A percentile compares a stretch with the other conserved stretches of the same genome.
Evolutionary conservation across 1,140 invertebrate species (phyloP).

Genomic region (Lethocerus indicus): DNA sequence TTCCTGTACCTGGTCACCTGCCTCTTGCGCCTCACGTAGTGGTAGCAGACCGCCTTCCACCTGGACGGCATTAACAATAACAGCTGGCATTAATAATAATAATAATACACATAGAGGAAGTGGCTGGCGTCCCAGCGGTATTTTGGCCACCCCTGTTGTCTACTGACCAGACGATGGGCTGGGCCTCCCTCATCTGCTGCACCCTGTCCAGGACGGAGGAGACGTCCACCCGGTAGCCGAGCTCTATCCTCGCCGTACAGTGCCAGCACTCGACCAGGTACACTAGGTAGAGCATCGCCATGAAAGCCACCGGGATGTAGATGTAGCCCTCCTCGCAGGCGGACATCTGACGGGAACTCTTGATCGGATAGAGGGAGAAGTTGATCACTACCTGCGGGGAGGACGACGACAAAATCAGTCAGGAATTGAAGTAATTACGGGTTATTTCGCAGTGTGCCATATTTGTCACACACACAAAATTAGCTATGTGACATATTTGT

Average conservation of each 20-base stretch:
- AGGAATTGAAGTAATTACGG: too few relatives aligned
- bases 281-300: conserved; percentile 62
- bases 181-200: conserved; percentile 45
- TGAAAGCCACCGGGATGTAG: conserved; percentile 68
- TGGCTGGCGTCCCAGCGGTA: too few relatives aligned
- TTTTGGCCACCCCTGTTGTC: too few relatives aligned
- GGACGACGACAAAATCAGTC: too few relatives aligned
- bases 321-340: conserved; percentile 75
- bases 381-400: conserved; percentile 43
- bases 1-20: conserved; percentile 62
- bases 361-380: conserved; percentile 40
- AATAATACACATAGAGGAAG: neutral
- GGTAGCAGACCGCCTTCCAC: conserved; percentile 78
- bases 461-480: too few relatives aligned
- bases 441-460: too few relatives aligned
- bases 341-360: conserved; percentile 41
- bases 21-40: conserved; percentile 61
- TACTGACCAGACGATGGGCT: conserved; percentile 54
- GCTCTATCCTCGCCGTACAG: conserved; percentile 44
- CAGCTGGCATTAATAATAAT: neutral
- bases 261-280: conserved; percentile 79
- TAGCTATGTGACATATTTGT: too few relatives aligned
- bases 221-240: conserved; percentile 43
- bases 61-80: conserved; percentile 10
- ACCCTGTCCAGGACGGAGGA: conserved; percentile 48